A percentile compares a stretch with the other conserved stretches of the same genome.
Conservation (phyloP, 2,888 invertebrate species). For the Eilema sororculum region DNA sequence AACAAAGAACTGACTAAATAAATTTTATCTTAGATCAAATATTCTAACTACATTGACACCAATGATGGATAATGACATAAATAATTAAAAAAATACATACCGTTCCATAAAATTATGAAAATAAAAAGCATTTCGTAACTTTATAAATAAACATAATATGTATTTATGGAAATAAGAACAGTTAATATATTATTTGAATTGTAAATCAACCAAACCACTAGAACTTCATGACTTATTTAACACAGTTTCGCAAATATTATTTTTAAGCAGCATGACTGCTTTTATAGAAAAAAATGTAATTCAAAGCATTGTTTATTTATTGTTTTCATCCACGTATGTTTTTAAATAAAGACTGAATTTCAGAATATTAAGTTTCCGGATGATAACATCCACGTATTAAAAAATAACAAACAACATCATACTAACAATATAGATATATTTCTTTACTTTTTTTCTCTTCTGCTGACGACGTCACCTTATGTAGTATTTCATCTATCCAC, state of each 20-base stretch:
- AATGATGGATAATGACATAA: background rate
- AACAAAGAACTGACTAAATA: too few species aligned
- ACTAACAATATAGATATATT: background rate
- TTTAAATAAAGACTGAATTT: constrained; percentile 3
- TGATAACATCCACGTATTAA: background rate
- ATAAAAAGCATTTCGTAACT: constrained; percentile 1
- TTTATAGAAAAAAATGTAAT: constrained; percentile 6
- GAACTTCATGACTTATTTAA: background rate
- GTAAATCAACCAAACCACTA: background rate
- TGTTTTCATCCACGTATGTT: constrained; percentile 7
- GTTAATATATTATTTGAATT: background rate
- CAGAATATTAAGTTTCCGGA: background rate
- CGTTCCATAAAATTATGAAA: constrained; percentile 2
- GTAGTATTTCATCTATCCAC: too few species aligned
- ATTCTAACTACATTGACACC: too few species aligned
- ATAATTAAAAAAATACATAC: background rate
- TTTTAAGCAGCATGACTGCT: background rate
- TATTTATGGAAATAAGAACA: background rate
- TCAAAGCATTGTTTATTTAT: constrained; percentile 6
- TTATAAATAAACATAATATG: background rate
- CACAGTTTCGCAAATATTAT: background rate
- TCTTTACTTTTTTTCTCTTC: background rate
- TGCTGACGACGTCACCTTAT: too few species aligned
- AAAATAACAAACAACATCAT: background rate
- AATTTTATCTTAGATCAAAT: too few species aligned